Conservation (phyloP, 2,888 invertebrate genomes). For the Hirtodrosophila duncani region DNA sequence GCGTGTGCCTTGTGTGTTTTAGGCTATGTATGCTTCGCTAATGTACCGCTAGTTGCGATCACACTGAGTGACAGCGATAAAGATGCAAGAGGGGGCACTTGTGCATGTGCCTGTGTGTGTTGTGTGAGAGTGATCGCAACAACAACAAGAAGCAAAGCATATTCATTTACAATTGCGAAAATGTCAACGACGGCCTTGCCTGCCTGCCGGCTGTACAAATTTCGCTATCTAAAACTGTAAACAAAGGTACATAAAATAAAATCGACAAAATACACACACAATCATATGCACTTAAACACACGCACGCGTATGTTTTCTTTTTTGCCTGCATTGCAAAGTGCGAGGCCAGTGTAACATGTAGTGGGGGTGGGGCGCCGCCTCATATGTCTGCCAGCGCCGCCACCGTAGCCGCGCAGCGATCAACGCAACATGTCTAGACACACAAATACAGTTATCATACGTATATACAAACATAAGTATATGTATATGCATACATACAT, state of each 20-base stretch:
- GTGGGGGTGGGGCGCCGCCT: conserved; percentile 8
- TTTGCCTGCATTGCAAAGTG: conserved; percentile 59
- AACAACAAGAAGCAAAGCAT: conserved; percentile 35
- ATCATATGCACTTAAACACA: conserved; percentile 7
- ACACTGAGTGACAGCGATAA: conserved; percentile 38
- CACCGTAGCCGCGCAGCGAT: conserved; percentile 29
- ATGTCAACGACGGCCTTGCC: conserved; percentile 59
- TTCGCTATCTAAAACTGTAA: conserved; percentile 72
- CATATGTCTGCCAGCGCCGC: conserved; percentile 4
- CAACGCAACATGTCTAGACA: conserved; percentile 67
- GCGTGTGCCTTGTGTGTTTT: conserved; percentile 7
- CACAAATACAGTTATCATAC: conserved; percentile 49
- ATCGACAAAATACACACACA: conserved; percentile 56
- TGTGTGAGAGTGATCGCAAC: conserved; percentile 37
- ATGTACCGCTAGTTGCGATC: conserved; percentile 28
- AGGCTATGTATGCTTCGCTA: conserved; percentile 30
- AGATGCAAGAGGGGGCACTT: conserved; percentile 43
- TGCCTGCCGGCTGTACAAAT: conserved; percentile 62
- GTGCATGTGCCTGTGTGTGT: conserved; percentile 16
- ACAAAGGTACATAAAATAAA: conserved; percentile 69
- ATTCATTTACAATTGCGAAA: conserved; percentile 71
- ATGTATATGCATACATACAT: background rate
- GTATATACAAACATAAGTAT: background rate
- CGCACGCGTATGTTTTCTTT: background rate
- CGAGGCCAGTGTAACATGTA: conserved; percentile 40